Evolutionary conservation across 2,888 invertebrate species (phyloP).

Genomic region (Ypsolopha sequella): DNA sequence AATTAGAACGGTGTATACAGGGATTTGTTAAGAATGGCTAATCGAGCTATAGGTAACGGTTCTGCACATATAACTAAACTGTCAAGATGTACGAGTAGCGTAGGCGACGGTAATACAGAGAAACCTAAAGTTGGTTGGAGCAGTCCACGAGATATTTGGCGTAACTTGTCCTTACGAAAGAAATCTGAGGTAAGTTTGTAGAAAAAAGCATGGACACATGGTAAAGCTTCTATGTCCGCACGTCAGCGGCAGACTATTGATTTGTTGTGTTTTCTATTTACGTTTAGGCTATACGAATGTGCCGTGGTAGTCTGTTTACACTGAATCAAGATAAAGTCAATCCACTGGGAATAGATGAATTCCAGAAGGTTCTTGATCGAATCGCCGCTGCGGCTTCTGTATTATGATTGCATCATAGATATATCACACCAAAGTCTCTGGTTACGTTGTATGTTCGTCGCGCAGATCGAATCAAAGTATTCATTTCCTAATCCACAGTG

Average conservation of each 20-base stretch:
- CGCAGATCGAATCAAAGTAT: conserved; percentile 31
- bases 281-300: too few species aligned
- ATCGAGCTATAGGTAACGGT: conserved; percentile 26
- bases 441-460: conserved; percentile 15
- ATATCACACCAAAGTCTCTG: not conserved
- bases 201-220: not conserved
- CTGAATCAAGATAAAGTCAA: too few species aligned
- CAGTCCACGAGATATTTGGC: conserved; percentile 63
- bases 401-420: not conserved
- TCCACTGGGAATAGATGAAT: too few species aligned
- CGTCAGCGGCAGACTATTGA: not conserved
- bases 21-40: conserved; percentile 32
- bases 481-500: conserved; percentile 41
- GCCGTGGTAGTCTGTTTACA: too few species aligned
- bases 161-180: conserved; percentile 57
- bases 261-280: not conserved
- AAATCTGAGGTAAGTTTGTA: conserved; percentile 53
- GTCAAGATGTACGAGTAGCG: conserved; percentile 54
- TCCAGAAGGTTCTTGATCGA: too few species aligned
- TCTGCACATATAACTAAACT: conserved; percentile 42
- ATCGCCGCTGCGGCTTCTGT: not conserved
- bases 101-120: conserved; percentile 48
- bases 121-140: conserved; percentile 61
- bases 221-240: not conserved
- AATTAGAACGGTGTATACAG: not conserved